phyloP scores from a whole-genome alignment of 2,113 vertebrate genomes.

The Oenanthe oenanthe region DNA sequence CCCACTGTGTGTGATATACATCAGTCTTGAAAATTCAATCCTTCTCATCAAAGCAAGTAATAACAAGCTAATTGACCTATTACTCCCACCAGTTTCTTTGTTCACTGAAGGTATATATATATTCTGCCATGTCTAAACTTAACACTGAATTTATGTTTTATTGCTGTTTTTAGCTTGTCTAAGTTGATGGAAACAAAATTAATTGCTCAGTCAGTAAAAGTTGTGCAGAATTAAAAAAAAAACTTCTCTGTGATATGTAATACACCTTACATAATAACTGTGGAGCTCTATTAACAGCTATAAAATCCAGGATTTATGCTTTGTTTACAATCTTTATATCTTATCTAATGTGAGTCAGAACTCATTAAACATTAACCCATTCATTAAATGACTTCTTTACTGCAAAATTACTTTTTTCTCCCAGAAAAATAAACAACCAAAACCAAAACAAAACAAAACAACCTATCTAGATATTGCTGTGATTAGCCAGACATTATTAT shows the following conservation, averaged over 20 bases:
- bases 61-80: neutral
- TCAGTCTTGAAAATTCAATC: neutral
- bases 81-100: neutral
- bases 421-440: neutral
- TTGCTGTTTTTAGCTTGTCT: neutral
- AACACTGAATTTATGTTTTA: neutral
- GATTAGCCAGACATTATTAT: neutral
- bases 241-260: neutral
- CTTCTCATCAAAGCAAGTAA: neutral
- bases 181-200: slow-evolving; percentile 5
- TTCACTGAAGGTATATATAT: neutral
- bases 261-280: neutral
- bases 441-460: neutral
- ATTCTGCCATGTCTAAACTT: neutral
- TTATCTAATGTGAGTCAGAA: neutral
- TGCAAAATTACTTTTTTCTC: neutral
- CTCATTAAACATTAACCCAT: slow-evolving; percentile 7
- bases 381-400: neutral
- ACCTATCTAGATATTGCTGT: neutral
- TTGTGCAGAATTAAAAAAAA: neutral
- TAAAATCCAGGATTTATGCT: neutral
- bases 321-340: neutral
- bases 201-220: neutral
- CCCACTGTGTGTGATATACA: neutral
- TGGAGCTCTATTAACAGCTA: neutral